These are phyloP conservation scores for Brachypteracias leptosomus DNA, from an alignment of 2,113 vertebrate genomes.

Conservation along the genomic window DNA sequence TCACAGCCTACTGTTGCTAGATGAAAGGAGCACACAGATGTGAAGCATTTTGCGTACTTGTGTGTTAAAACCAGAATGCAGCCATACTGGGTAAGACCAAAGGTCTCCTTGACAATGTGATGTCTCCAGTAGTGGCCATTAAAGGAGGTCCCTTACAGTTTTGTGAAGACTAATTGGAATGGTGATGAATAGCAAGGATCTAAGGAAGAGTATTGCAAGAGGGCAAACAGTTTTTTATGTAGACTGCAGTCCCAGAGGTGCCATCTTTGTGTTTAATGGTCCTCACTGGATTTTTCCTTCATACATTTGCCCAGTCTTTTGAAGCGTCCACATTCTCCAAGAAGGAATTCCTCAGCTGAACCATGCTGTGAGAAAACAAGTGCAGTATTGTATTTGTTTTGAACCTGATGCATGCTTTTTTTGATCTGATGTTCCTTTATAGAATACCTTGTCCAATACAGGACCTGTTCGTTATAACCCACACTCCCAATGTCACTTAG, in stretches of 20 bases:
- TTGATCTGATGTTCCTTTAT: background rate
- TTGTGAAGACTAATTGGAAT: background rate
- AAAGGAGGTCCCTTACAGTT: background rate
- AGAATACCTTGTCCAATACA: background rate
- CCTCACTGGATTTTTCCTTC: background rate
- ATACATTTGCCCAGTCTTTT: background rate
- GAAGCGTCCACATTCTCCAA: background rate
- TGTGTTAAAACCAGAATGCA: background rate
- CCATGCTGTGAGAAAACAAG: background rate
- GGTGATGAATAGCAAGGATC: background rate
- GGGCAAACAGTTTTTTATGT: background rate
- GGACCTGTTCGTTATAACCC: background rate
- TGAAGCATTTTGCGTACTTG: background rate
- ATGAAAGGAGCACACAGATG: background rate
- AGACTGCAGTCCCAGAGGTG: background rate
- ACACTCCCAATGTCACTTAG: fast-evolving
- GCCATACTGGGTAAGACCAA: background rate
- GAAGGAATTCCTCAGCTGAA: background rate
- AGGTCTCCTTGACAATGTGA: background rate
- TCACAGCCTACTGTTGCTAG: background rate
- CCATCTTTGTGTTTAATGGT: background rate
- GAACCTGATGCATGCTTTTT: fast-evolving
- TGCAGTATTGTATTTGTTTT: background rate
- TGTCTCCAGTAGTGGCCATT: background rate
- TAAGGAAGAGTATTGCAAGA: background rate